Evolutionary conservation across 2,888 invertebrate genomes (phyloP).

Genomic region (Phengaris arion): DNA sequence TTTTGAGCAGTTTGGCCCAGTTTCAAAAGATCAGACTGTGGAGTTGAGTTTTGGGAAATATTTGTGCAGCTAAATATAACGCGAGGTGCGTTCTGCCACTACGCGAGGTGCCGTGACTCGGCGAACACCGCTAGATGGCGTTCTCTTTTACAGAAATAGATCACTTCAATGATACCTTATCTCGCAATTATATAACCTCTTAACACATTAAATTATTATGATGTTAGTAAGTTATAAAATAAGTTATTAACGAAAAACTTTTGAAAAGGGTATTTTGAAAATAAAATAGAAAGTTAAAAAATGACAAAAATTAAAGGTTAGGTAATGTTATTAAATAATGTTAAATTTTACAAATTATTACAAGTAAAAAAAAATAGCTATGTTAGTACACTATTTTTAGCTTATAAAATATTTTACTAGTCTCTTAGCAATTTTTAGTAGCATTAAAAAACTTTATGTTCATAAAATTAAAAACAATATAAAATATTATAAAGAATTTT

Average conservation of each 20-base stretch:
- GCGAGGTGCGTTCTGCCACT: conserved; percentile 44
- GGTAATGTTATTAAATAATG: too few species aligned
- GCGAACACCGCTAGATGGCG: conserved; percentile 38
- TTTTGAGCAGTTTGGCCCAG: conserved; percentile 78
- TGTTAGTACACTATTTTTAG: too few species aligned
- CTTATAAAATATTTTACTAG: too few species aligned
- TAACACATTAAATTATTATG: conserved; percentile 38
- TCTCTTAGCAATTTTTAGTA: too few species aligned
- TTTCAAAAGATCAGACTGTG: conserved; percentile 75
- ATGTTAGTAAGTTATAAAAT: neutral
- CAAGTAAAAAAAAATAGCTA: too few species aligned
- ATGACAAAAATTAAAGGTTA: too few species aligned
- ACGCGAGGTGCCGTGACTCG: conserved; percentile 39
- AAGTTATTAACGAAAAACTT: neutral
- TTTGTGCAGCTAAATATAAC: conserved; percentile 75
- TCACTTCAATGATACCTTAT: conserved; percentile 43
- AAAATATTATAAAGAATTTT: neutral
- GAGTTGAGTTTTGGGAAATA: conserved; percentile 74
- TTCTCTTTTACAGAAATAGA: conserved; percentile 57
- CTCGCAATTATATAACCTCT: conserved; percentile 23
- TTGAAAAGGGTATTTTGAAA: neutral
- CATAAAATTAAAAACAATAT: too few species aligned
- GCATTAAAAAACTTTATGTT: too few species aligned
- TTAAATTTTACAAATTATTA: too few species aligned
- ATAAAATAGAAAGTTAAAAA: neutral